Evolutionary conservation across 2,113 vertebrate genomes (phyloP).

Genomic region (Lonchura striata): DNA sequence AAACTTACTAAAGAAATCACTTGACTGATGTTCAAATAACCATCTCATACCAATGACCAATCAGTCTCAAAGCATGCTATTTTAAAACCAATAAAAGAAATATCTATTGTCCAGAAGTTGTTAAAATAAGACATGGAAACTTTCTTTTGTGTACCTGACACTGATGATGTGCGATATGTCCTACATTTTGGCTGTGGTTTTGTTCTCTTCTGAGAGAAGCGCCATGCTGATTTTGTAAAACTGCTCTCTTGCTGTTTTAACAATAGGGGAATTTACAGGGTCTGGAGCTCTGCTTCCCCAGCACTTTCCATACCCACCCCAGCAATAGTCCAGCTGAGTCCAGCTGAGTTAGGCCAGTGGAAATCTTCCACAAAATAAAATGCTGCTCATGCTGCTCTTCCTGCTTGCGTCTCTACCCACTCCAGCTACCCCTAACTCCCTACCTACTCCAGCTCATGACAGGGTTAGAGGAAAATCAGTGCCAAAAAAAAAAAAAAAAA

Average conservation of each 20-base stretch:
- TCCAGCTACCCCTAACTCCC: too few species aligned
- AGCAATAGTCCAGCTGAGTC: background rate
- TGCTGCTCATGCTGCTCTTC: rapidly evolving
- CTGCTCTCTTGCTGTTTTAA: background rate
- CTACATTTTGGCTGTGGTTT: background rate
- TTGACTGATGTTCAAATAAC: background rate
- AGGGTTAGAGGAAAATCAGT: background rate
- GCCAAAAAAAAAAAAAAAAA: background rate
- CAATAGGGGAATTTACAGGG: background rate
- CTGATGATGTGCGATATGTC: background rate
- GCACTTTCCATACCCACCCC: background rate
- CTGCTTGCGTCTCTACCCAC: rapidly evolving
- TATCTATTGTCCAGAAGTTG: background rate
- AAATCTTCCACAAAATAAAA: background rate
- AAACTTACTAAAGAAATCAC: background rate
- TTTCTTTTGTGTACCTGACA: background rate
- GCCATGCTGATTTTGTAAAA: background rate
- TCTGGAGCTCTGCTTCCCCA: background rate
- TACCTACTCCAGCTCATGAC: rapidly evolving
- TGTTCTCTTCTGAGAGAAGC: background rate
- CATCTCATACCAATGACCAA: background rate
- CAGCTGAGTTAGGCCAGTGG: background rate
- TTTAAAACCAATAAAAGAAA: background rate
- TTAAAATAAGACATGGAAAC: background rate
- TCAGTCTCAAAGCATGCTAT: background rate